Conservation (phyloP, 2,113 vertebrate species). For the Hymenochirus boettgeri region DNA sequence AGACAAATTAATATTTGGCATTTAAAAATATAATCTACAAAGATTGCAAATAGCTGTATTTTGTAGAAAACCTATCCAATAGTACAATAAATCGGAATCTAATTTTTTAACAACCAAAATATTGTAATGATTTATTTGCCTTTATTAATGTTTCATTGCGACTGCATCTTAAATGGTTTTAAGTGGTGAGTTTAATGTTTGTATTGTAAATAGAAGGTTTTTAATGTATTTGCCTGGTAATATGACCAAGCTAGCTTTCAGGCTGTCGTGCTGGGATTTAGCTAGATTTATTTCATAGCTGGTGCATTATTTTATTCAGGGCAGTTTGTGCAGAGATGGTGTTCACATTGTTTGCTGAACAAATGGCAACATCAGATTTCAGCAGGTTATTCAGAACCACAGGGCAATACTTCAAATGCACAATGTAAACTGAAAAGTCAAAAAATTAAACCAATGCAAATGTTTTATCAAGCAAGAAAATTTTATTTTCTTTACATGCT, state of each 20-base stretch:
- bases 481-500: no score
- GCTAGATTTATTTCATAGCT: conserved; percentile 22
- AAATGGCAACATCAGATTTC: conserved; percentile 2
- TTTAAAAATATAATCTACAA: no score
- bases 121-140: no score
- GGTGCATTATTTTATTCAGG: conserved; percentile 7
- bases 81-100: no score
- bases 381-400: not conserved
- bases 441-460: not conserved
- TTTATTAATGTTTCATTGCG: no score
- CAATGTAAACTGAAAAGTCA: not conserved
- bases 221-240: conserved; percentile 11
- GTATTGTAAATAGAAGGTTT: conserved; percentile 6
- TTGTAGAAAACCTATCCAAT: no score
- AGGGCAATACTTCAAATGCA: not conserved
- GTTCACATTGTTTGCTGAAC: not conserved
- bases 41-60: no score
- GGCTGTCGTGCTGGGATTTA: conserved; percentile 3
- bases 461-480: no score
- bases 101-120: no score
- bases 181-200: not conserved
- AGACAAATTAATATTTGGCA: no score
- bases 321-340: not conserved
- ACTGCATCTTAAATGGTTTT: not conserved
- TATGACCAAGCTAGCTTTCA: conserved; percentile 7